Conservation (phyloP, 2,797 vertebrate species). For the Squalus acanthias region DNA sequence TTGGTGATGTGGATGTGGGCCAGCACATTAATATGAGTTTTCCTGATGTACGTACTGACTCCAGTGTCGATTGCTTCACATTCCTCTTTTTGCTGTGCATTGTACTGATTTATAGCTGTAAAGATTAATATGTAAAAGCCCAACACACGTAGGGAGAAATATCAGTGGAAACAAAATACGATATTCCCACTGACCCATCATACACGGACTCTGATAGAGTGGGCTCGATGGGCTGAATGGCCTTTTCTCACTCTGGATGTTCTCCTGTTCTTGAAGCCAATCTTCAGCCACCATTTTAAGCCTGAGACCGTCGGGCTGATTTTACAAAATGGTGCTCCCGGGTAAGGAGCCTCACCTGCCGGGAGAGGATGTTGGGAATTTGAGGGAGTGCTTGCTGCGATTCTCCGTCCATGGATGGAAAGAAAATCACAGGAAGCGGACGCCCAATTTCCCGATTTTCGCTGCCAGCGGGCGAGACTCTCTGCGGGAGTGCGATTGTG, state of each 20-base stretch:
- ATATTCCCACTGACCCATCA: not conserved
- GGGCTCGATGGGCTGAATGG: not conserved
- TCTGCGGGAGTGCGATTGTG: too few species aligned
- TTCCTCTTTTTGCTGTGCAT: not conserved
- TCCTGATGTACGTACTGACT: conserved; percentile 80
- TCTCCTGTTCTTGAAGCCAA: not conserved
- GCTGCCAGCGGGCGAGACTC: too few species aligned
- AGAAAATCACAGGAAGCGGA: too few species aligned
- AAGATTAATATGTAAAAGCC: not conserved
- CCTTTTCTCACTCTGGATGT: not conserved
- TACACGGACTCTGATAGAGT: not conserved
- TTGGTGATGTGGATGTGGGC: conserved; percentile 95
- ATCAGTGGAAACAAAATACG: not conserved
- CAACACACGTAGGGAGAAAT: not conserved
- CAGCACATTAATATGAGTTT: conserved; percentile 95
- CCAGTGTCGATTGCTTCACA: not conserved
- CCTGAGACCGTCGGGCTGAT: not conserved
- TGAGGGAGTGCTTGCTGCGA: too few species aligned
- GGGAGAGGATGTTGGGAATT: too few species aligned
- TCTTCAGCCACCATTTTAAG: too few species aligned
- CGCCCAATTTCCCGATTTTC: too few species aligned
- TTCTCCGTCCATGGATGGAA: too few species aligned
- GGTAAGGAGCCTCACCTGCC: too few species aligned
- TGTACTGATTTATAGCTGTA: not conserved
- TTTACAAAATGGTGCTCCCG: not conserved